Percentiles rank a stretch among this genome's conserved stretches.
These are phyloP conservation scores for Macrobrachium rosenbergii DNA, from an alignment of 1,140 invertebrate species.

Conservation along the genomic window DNA sequence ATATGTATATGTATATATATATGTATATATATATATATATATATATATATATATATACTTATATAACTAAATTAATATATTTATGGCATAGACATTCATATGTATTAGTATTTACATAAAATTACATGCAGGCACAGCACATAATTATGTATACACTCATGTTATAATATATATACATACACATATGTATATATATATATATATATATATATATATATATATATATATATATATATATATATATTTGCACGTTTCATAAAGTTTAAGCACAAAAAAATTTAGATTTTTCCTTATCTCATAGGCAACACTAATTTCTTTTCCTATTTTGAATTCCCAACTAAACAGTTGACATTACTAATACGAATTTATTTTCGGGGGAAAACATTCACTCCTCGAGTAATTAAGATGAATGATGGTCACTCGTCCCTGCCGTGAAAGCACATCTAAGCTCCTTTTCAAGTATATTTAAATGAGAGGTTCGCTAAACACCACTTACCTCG, in stretches of 20 bases:
- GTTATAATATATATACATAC: too few species aligned
- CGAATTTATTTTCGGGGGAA: background rate
- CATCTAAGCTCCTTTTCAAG: background rate
- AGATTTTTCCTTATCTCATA: too few species aligned
- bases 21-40: background rate
- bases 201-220: background rate
- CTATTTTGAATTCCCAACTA: background rate
- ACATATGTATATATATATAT: too few species aligned
- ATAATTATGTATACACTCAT: background rate
- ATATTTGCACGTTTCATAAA: background rate
- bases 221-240: background rate
- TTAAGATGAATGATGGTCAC: background rate
- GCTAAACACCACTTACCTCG: slow-evolving; percentile 41
- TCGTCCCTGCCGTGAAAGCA: background rate
- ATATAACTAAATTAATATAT: background rate
- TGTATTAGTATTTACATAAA: slow-evolving; percentile 7
- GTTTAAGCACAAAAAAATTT: background rate
- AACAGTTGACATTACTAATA: background rate
- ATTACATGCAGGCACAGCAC: background rate
- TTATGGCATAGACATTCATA: slow-evolving; percentile 2
- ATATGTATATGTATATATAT: background rate
- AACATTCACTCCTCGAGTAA: background rate
- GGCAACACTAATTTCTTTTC: background rate
- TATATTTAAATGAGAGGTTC: background rate
- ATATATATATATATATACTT: slow-evolving; percentile 7